Evolutionary conservation across 2,888 invertebrate species (phyloP), one percentile per base, ranked within the genome.

Genomic region (Drosophila niveifrons): DNA sequence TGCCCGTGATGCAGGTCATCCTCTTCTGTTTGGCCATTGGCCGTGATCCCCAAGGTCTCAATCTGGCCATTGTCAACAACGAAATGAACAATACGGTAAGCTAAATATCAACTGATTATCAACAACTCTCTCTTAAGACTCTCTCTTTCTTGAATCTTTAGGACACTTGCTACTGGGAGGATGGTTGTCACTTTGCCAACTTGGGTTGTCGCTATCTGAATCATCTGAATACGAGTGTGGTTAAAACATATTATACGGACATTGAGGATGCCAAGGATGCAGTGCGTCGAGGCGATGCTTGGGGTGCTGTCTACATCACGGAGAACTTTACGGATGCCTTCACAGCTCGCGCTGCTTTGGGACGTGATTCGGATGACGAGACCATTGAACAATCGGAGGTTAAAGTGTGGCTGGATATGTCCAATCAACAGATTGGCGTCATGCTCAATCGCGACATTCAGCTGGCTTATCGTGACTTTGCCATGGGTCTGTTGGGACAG

Each of bases 1-100:
- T 98, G 85, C 98, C 98, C n/a, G 97, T 97, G 29, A 96, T 98
- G 95, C 97, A 98, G 93, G 97, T 98, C 70, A 96, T 98, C 63
- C 94, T 98, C 65, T 98, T 98, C 94, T 98, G 98, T 91, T 93
- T 98, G 91, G 98, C 98, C 66, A 98, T 97, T 77, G 97, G 97
- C 52, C 94, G 97, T 28, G 97, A 97, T 91, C 97, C 97, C 0
- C 95, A 95, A 65, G 96, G 96, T 52, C 94, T 98, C 3, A 95
- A 94, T 83, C 92, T 98, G 90, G 97, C 97, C 41, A 95, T 97
- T 89, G 95, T 96, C 52, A 96, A 96, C 91, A 93, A 94, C 70
- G 96, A 96, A 92, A 94, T 94, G 93, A 93, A 93, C 75, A 90
- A 91, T 68, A 91, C 93, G 81, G 91, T 89, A 62, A 18, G 82